Base-by-base conservation (phyloP, 1,140 invertebrate genomes). In the Hylaeus anthracinus region DNA sequence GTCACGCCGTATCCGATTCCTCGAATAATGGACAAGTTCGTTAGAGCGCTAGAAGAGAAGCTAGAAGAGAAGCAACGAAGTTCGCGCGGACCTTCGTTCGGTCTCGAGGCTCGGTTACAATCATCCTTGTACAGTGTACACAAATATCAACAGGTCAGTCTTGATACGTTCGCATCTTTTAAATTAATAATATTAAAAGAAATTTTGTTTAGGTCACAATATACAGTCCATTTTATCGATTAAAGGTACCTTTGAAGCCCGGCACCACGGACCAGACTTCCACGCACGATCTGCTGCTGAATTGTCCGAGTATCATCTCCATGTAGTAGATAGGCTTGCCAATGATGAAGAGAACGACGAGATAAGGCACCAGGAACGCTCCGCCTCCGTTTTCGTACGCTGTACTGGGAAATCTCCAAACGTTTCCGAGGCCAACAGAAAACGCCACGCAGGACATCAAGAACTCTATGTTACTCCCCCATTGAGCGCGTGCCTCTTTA, bases 301-400 rank as follows among this genome's bases (percentile, higher is more conserved):
- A 98, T 88, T 98, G 97, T 10, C 97, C 97, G 12, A 98, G 89
- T 14, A 96, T 94, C 92, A 97, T 96, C 93, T 99, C 98, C 94
- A 99, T 95, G 89, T 98, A 98, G 90, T 99, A 99, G 80, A 98
- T 95, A 0, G 98, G 98, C 85, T 98, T 96, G 1, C 98, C 98
- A 48, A 98, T 96, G 55, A 98, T 91, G 14, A 98, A 93, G 53
- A 99, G 94, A 37, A 98, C 97, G 15, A 98, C 95, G n/a, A 97
- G 94, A 89, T 98, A 98, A 0, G 97, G 97, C 41, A 98, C 96
- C 0, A 98, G 94, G 91, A 98, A 98, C 1, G 96, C 96, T 1
- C 96, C 97, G 39, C 97, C 97, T 9, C 97, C 97, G 89, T 98
- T 98, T 82, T 97, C 95, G 90, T 97, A 96, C 1, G 97, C 97